Percentiles rank a stretch among this genome's conserved stretches.
Conservation (phyloP, 2,888 invertebrate species). For the Lasioglossum leucozonium region DNA sequence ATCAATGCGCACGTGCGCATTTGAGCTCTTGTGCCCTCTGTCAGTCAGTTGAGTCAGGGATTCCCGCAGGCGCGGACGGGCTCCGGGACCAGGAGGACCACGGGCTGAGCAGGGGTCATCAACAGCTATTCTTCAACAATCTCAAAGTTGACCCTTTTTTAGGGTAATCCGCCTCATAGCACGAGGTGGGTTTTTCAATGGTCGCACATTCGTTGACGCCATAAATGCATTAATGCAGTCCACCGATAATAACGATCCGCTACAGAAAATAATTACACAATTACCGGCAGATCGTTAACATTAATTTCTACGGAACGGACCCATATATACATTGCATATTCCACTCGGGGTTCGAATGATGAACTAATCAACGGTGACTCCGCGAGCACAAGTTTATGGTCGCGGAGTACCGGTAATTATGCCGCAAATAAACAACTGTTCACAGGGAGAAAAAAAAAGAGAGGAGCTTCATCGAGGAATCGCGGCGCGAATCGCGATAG, state of each 20-base stretch:
- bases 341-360: neutral
- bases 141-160: too few species aligned
- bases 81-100: too few species aligned
- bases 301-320: neutral
- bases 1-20: too few species aligned
- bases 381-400: neutral
- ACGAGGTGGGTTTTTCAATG: too few species aligned
- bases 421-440: conserved; percentile 12
- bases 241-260: neutral
- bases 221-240: neutral
- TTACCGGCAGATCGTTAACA: neutral
- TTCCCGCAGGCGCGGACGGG: too few species aligned
- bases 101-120: neutral
- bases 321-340: too few species aligned
- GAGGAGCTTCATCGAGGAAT: conserved; percentile 10
- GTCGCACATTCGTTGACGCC: too few species aligned
- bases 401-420: conserved; percentile 34
- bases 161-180: too few species aligned
- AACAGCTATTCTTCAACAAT: too few species aligned
- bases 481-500: conserved; percentile 38
- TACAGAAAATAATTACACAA: neutral
- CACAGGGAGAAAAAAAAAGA: neutral
- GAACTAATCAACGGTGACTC: conserved; percentile 14
- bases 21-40: too few species aligned
- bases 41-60: too few species aligned